Percentiles rank a stretch among this genome's conserved stretches.
phyloP scores from a whole-genome alignment of 1,140 invertebrate genomes.

The Drosophila melanica region DNA sequence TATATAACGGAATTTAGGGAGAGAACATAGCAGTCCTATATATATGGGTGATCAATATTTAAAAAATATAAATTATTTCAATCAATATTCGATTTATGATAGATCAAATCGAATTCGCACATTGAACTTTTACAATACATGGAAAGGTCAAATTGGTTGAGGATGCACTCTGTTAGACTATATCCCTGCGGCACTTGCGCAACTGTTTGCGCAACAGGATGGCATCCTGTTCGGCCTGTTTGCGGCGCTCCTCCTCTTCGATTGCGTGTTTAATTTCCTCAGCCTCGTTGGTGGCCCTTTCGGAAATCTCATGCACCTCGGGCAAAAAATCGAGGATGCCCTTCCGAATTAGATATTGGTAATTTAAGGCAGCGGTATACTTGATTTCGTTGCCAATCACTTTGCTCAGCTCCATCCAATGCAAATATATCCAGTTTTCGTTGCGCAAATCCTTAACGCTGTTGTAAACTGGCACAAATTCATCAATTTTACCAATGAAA shows the following conservation, averaged over 20 bases:
- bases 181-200: constrained; percentile 78
- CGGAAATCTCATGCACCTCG: constrained; percentile 65
- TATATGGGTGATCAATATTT: too few species aligned
- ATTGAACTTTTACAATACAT: background rate
- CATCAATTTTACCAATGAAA: constrained; percentile 60
- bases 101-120: background rate
- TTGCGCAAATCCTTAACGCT: constrained; percentile 72
- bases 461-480: constrained; percentile 65
- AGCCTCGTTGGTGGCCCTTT: constrained; percentile 67
- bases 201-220: constrained; percentile 68
- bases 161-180: constrained; percentile 38
- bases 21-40: too few species aligned
- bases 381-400: constrained; percentile 68
- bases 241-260: constrained; percentile 69
- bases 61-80: background rate
- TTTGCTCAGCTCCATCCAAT: constrained; percentile 69
- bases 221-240: constrained; percentile 63
- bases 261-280: constrained; percentile 57
- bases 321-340: constrained; percentile 68
- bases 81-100: constrained; percentile 1
- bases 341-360: constrained; percentile 68
- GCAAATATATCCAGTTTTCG: constrained; percentile 78
- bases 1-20: too few species aligned
- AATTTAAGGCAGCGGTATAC: constrained; percentile 67
- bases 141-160: background rate